Evolutionary conservation across 2,797 vertebrate species (phyloP), one percentile per base, ranked within the genome.

Genomic region (Manis javanica): DNA sequence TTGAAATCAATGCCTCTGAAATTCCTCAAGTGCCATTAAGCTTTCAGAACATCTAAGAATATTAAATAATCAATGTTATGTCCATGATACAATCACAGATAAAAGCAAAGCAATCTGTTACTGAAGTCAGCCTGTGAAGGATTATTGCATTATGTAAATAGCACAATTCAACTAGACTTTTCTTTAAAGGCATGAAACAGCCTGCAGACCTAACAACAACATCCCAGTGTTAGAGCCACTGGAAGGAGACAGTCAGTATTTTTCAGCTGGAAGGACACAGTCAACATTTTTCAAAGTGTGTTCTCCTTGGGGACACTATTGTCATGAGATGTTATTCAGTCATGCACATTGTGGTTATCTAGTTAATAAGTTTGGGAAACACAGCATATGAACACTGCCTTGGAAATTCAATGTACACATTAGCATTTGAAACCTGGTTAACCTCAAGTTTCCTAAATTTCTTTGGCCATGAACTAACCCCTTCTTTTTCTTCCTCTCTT

Each of bases 1-100:
- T 64, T 94, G 24, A 85, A 90, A 90, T 79, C 12, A 72, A 55
- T 74, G 69, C 16, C 63, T 82, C 77, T 93, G 34, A 91, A 77
- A 78, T 83, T 69, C 42, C 55, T 86, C 7, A 83, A 42, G n/a
- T 42, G 37, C 42, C 46, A 64, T 26, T 19, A 90, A 84, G 42
- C 29, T 74, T 79, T 82, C 59, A 95, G 37, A 68, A 31, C 29
- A 90, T 63, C 61, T 55, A 71, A 81, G 42, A 59, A 24, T n/a
- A 96, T 46, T 24, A 87, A 81, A 77, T 31, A 81, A 63, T 26
- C 19, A 19, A 24, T 0, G 19, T 5, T 42, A 69, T 55, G 69
- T 87, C 59, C 15, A 86, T 31, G 16, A 87, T 8, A 78, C 42
- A 87, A 94, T 81, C 51, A 95, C 2, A 61, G 53, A 75, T 26